These are phyloP conservation scores for Nannobrachium achirus DNA, from an alignment of 2,113 vertebrate species.

Conservation along the genomic window DNA sequence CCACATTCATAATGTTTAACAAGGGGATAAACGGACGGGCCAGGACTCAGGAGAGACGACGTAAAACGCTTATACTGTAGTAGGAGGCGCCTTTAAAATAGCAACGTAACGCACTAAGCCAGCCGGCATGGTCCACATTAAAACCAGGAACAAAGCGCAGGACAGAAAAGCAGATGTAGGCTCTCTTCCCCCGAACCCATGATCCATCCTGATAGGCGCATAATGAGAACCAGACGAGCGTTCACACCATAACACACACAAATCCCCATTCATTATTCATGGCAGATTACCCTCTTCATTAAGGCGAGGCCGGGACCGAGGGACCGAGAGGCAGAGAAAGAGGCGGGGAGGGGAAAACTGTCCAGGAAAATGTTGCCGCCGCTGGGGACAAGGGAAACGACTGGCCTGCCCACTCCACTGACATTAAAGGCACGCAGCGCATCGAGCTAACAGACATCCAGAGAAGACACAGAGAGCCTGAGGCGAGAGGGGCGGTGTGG, in stretches of 20 bases:
- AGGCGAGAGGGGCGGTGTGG: conserved; percentile 15
- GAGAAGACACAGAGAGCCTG: conserved; percentile 35
- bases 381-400: conserved; percentile 27
- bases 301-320: conserved; percentile 53
- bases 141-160: conserved; percentile 66
- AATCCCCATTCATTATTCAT: conserved; percentile 79
- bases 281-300: conserved; percentile 78
- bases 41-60: conserved; percentile 17
- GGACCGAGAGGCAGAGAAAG: conserved; percentile 15
- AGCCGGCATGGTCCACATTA: conserved; percentile 59
- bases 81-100: conserved; percentile 65
- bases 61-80: conserved; percentile 49
- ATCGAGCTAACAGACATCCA: conserved; percentile 41
- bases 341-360: conserved; percentile 33
- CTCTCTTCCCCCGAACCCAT: conserved; percentile 58
- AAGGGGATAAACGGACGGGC: conserved; percentile 27
- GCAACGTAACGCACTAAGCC: conserved; percentile 49
- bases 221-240: conserved; percentile 77
- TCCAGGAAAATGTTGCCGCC: conserved; percentile 27
- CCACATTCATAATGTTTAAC: conserved; percentile 26
- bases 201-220: conserved; percentile 72
- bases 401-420: conserved; percentile 8
- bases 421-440: conserved; percentile 23
- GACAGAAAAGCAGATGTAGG: conserved; percentile 64
- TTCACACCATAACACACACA: conserved; percentile 75